These are phyloP conservation scores for Zosterops borbonicus DNA, from an alignment of 2,113 vertebrate species.

Conservation along the genomic window DNA sequence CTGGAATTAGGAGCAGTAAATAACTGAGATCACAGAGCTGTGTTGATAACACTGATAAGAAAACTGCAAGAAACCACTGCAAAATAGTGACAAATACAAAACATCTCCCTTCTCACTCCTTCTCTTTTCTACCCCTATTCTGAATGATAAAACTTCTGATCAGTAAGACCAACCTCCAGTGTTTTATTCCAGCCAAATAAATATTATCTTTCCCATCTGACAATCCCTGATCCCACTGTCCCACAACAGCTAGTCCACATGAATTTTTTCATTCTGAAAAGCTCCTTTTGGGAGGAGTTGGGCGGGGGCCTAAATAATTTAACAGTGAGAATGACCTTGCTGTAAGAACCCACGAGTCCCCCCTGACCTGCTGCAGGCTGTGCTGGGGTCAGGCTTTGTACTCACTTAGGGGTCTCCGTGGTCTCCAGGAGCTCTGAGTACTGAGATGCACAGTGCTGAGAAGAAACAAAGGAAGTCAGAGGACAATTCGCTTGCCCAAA, in stretches of 20 bases:
- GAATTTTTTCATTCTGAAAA: background rate
- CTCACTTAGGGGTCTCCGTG: slow-evolving; percentile 98
- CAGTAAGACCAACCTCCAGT: background rate
- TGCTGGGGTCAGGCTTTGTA: slow-evolving; percentile 9
- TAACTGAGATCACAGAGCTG: background rate
- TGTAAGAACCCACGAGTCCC: background rate
- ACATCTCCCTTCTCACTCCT: background rate
- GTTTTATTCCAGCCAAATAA: background rate
- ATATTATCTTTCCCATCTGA: background rate
- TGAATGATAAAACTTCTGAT: background rate
- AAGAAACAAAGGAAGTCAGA: slow-evolving; percentile 53
- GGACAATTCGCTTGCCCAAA: background rate
- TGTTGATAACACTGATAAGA: background rate
- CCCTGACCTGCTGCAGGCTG: background rate
- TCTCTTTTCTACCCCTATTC: background rate
- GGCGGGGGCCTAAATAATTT: background rate
- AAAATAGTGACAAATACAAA: background rate
- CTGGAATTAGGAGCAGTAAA: background rate
- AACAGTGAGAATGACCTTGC: background rate
- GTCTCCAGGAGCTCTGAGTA: slow-evolving; percentile 97
- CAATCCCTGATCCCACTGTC: background rate
- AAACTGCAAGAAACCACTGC: background rate
- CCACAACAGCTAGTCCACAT: background rate
- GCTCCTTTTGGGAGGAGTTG: background rate
- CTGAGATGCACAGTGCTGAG: slow-evolving; percentile 96